These are phyloP conservation scores for Corythornis cristatus DNA, from an alignment of 2,113 vertebrate genomes.

Conservation along the genomic window DNA sequence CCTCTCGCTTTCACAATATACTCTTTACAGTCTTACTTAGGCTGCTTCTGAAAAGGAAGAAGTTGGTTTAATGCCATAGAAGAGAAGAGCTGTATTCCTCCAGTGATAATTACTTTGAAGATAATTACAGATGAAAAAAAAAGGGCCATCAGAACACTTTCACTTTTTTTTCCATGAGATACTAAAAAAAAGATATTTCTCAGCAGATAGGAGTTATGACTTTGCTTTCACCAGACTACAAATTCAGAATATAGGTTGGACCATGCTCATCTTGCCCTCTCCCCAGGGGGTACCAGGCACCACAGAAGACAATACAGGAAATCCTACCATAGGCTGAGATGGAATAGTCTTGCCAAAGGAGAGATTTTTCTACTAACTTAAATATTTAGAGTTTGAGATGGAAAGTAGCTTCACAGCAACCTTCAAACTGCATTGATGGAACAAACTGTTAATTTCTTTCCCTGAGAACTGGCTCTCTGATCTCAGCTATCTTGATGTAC, in stretches of 20 bases:
- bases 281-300: accelerated
- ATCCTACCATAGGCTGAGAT: background rate
- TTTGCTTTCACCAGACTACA: background rate
- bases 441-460: background rate
- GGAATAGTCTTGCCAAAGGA: background rate
- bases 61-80: background rate
- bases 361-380: background rate
- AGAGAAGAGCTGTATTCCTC: conserved; percentile 11
- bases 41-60: background rate
- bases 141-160: background rate
- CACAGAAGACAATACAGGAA: background rate
- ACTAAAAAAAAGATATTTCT: background rate
- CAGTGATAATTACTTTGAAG: conserved; percentile 47
- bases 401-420: background rate
- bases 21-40: background rate
- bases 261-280: background rate
- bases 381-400: background rate
- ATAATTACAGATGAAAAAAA: conserved; percentile 26
- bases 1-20: background rate
- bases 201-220: background rate
- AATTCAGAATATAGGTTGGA: background rate
- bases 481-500: background rate
- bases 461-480: background rate
- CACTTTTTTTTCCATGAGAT: background rate
- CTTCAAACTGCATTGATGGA: background rate